Conservation (phyloP, 1,140 invertebrate species). For the Drosophila hydei region DNA sequence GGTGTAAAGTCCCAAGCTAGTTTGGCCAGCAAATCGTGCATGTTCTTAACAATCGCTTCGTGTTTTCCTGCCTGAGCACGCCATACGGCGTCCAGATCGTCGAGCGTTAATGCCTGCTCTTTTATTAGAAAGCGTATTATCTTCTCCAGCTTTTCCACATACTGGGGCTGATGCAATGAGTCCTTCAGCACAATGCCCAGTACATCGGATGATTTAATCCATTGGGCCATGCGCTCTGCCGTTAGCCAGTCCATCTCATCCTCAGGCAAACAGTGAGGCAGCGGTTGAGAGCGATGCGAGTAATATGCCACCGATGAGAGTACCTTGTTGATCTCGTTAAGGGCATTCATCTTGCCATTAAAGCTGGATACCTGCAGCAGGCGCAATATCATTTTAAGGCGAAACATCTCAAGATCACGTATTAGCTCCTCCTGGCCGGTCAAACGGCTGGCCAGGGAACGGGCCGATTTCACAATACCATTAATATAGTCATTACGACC, state of each 20-base stretch:
- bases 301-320: constrained; percentile 96
- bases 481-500: constrained; percentile 96
- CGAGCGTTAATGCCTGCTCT: constrained; percentile 94
- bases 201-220: constrained; percentile 98
- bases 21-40: constrained; percentile 98
- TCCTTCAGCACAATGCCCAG: constrained; percentile 97
- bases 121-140: constrained; percentile 98
- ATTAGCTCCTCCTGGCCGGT: constrained; percentile 93
- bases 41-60: constrained; percentile 98
- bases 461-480: constrained; percentile 94
- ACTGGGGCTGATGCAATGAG: constrained; percentile 98
- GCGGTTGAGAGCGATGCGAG: constrained; percentile 88
- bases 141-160: constrained; percentile 99
- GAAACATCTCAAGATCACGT: constrained; percentile 96
- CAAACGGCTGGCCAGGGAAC: constrained; percentile 92
- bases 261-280: constrained; percentile 82
- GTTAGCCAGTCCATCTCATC: constrained; percentile 97
- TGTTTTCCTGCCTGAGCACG: constrained; percentile 97
- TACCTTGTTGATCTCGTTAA: constrained; percentile 99
- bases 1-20: constrained; percentile 99
- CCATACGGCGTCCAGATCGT: constrained; percentile 98
- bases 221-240: constrained; percentile 96
- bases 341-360: constrained; percentile 99
- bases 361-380: constrained; percentile 98
- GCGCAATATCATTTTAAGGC: constrained; percentile 97